Conservation (phyloP, 2,113 vertebrate genomes). For the Prinia subflava region DNA sequence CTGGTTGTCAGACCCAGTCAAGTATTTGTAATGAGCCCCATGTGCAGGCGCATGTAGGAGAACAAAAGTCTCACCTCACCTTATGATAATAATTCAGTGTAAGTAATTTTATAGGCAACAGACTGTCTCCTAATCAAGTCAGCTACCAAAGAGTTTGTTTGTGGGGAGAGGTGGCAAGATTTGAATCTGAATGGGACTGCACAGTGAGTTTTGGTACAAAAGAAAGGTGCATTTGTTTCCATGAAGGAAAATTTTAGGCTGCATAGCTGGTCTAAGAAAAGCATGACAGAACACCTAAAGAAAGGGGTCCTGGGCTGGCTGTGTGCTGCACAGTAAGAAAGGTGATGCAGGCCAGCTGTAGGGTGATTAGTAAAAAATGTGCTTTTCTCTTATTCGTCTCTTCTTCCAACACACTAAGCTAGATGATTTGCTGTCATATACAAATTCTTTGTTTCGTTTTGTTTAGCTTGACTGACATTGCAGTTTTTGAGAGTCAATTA, state of each 20-base stretch:
- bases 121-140: background rate
- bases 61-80: background rate
- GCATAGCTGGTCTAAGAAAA: background rate
- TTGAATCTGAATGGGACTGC: background rate
- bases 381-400: background rate
- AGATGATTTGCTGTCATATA: background rate
- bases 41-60: fast-evolving
- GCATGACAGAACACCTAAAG: background rate
- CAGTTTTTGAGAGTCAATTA: background rate
- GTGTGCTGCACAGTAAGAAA: background rate
- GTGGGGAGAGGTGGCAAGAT: background rate
- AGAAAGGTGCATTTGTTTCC: background rate
- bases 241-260: background rate
- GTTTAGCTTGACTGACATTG: background rate
- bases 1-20: background rate
- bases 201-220: background rate
- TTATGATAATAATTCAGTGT: fast-evolving
- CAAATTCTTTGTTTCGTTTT: background rate
- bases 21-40: background rate
- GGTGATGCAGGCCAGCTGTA: background rate
- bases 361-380: background rate
- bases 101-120: background rate
- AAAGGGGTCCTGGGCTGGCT: background rate
- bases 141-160: background rate
- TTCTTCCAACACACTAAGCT: background rate